Conservation (phyloP, 2,888 invertebrate species). For the Lysandra coridon region DNA sequence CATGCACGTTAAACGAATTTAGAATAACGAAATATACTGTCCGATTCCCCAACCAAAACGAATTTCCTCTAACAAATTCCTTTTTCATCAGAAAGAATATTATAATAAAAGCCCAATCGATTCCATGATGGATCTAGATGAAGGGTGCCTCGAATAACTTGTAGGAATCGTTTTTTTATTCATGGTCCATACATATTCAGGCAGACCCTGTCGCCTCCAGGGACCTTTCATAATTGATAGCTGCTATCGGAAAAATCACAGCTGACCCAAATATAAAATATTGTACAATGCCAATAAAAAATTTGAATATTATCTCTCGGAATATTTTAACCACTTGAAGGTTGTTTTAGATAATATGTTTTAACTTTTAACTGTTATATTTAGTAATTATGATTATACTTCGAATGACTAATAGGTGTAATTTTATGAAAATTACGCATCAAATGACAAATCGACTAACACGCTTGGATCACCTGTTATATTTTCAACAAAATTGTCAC, state of each 20-base stretch:
- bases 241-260: conserved; percentile 34
- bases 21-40: neutral
- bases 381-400: too few relatives aligned
- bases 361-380: neutral
- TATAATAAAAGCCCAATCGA: conserved; percentile 13
- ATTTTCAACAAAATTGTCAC: too few relatives aligned
- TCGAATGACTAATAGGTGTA: too few relatives aligned
- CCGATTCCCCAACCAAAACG: neutral
- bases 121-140: conserved; percentile 26
- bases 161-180: conserved; percentile 41
- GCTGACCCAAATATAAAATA: conserved; percentile 29
- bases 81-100: conserved; percentile 18
- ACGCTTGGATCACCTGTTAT: too few relatives aligned
- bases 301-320: neutral
- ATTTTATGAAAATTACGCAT: too few relatives aligned
- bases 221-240: conserved; percentile 38
- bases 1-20: neutral
- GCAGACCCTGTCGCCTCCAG: conserved; percentile 33
- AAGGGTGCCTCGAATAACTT: conserved; percentile 37
- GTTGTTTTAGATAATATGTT: neutral
- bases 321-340: neutral
- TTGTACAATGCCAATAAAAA: conserved; percentile 12
- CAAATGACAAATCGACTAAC: too few relatives aligned
- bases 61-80: neutral
- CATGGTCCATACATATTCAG: conserved; percentile 42